Base-by-base conservation (phyloP, 2,888 invertebrate species). In the Buathra laborator region DNA sequence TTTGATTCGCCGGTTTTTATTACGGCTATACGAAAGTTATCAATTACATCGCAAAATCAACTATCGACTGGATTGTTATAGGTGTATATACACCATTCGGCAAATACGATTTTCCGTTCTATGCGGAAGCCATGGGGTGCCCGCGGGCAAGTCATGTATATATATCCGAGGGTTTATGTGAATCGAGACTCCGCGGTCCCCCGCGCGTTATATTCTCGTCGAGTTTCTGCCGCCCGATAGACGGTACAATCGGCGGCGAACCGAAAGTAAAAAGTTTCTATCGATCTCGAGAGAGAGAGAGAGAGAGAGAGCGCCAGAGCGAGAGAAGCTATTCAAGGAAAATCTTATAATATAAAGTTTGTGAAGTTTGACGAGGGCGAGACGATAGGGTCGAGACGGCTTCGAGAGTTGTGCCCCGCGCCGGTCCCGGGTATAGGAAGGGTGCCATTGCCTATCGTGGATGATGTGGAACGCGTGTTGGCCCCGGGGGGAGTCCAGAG, bases 311-410 rank as follows among this genome's bases (percentile, higher is more conserved):
- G 16, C 5, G 51, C 43, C 16, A 48, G 51, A 64, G 62, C 48
- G 48, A 59, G 51, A 19, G 64, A 71, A 64, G 85, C 75, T 53
- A 67, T 56, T 74, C 67, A 67, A 37, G 67, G 32, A 74, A 62
- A 81, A 81, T 76, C 70, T 64, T 71, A 56, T 82, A 82, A 76
- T 71, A 71, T 56, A 71, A 82, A 82, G 70, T 82, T 76, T 71
- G 24, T 51, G 37, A 71, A 82, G 81, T 66, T 82, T 76, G 70
- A 76, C 71, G 76, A 79, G 62, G 48, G 37, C 19, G 29, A n/a
- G 56, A 68, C 59, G 37, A 59, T 56, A 76, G 66, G 44, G 62
- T 56, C 85, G 87, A 89, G 87, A 87, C 74, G 83, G 66, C 83
- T 88, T 87, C 32, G 64, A 74, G 67, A 19, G 19, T 53, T 53